These are phyloP conservation scores for Brotogeris chrysoptera DNA, from an alignment of 2,797 vertebrate species.

Conservation along the genomic window DNA sequence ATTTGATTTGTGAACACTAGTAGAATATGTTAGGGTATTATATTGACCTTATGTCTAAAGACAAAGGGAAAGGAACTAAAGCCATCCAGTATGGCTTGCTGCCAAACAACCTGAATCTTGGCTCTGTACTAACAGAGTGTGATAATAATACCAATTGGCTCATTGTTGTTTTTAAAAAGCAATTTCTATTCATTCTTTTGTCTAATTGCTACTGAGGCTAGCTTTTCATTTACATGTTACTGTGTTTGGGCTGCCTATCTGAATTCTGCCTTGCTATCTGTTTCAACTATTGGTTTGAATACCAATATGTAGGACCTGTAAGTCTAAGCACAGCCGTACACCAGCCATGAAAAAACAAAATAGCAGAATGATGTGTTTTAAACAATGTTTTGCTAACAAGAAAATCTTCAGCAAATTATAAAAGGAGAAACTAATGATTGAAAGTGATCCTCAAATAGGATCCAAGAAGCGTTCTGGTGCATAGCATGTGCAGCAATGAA, in stretches of 20 bases:
- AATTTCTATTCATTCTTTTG: not conserved
- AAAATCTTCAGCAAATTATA: not conserved
- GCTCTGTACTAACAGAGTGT: not conserved
- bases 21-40: not conserved
- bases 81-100: not conserved
- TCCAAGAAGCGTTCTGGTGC: not conserved
- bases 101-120: not conserved
- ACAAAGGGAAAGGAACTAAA: not conserved
- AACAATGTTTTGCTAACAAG: not conserved
- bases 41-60: not conserved
- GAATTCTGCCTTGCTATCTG: not conserved
- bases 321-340: not conserved
- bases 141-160: constrained; percentile 40
- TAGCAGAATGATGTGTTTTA: not conserved
- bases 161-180: not conserved
- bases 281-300: not conserved
- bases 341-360: not conserved
- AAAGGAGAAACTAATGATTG: not conserved
- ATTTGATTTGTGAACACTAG: not conserved
- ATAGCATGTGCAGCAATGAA: rapidly evolving
- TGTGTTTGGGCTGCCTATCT: not conserved
- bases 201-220: not conserved
- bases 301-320: not conserved
- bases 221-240: not conserved
- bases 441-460: not conserved